Evolutionary conservation across 92 coral and sea anemone species (phyloP), one percentile per base, ranked within the genome.

Genomic region (Zoanthus sociatus): DNA sequence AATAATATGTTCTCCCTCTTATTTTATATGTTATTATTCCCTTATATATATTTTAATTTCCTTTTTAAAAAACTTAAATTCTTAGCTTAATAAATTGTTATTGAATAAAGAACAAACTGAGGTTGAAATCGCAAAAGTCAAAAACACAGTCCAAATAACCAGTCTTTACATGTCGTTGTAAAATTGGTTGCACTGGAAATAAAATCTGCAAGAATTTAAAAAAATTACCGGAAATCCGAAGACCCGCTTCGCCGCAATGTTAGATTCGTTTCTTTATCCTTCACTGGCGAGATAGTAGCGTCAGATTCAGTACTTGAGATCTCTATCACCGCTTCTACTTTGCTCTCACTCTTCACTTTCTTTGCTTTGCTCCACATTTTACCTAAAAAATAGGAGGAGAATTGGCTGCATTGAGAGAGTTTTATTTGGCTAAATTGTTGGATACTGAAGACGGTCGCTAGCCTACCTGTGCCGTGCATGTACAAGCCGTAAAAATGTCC

Each of bases 321-420:
- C 77, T 42, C 77, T 73, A 73, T 73, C 77, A 73, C 77, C 42
- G 77, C 77, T 73, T 73, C 77, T 73, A 73, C 77, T 73, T 73
- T 17, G 18, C 30, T 73, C 21, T 73, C 77, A 37, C 51, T 73
- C 77, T 32, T 73, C 77, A 73, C 44, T 73, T 73, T 73, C 56
- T 32, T 73, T 73, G 21, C 77, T 33, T 73, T 73, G 77, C n/a
- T 73, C 53, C 77, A 73, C 77, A 42, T 37, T 73, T 73, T 73
- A 73, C 77, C 51, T 73, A 73, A 21, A 21, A 73, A 73, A 42
- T 73, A 73, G 77, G 77, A 73, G 77, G 51, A 73, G 42, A 73
- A 73, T 73, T 73, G 77, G 77, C 1, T 73, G n/a, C 77, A 73
- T 73, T 73, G 77, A 71, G 51, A 73, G 18, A 73, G 77, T 6